Evolutionary conservation across 1,140 invertebrate genomes (phyloP).

Genomic region (Heliconius himera): DNA sequence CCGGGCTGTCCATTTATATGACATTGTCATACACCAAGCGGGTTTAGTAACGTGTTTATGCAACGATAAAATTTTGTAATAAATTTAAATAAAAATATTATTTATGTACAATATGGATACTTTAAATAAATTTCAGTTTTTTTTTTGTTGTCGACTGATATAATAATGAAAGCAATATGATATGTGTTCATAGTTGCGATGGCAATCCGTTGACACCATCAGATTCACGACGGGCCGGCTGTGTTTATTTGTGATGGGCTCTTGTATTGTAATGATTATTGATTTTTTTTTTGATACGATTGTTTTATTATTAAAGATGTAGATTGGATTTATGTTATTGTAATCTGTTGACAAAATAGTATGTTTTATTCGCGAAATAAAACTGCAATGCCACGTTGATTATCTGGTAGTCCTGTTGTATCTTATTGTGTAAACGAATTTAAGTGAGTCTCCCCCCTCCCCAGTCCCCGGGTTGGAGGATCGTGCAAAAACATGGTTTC

Average conservation of each 20-base stretch:
- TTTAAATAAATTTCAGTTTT: background rate
- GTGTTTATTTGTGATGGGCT: background rate
- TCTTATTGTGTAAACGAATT: background rate
- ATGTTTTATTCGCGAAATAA: background rate
- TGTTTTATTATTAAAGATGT: background rate
- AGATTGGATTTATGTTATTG: background rate
- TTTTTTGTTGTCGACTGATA: constrained; percentile 10
- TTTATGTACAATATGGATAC: background rate
- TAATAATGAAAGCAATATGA: constrained; percentile 37
- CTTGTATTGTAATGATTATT: background rate
- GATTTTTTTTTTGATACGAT: background rate
- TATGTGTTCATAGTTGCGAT: constrained; percentile 35
- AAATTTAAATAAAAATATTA: constrained; percentile 19
- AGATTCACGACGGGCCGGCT: background rate
- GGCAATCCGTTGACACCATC: background rate
- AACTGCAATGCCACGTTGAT: background rate
- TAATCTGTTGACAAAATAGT: background rate
- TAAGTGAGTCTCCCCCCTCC: background rate
- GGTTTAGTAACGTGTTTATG: constrained; percentile 4
- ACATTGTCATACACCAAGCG: background rate
- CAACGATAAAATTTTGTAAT: constrained; percentile 15
- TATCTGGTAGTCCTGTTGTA: background rate
- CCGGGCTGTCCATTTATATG: background rate
- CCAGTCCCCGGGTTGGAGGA: background rate
- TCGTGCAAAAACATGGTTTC: background rate